Conservation (phyloP, 1,140 invertebrate species). For the Bursaphelenchus mucronatus region DNA sequence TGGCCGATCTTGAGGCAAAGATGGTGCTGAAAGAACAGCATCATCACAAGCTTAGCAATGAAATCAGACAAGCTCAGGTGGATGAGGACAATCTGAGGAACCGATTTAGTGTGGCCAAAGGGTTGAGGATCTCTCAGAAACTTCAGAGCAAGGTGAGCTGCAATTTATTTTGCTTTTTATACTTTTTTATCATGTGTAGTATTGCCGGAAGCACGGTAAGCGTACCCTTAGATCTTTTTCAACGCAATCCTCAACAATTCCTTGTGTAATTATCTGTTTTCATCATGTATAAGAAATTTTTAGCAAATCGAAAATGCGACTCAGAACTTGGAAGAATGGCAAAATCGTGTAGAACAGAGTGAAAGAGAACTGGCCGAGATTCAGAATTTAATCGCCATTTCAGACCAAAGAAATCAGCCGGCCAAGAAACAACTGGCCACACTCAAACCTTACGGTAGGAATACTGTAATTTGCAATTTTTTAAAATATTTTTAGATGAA, state of each 20-base stretch:
- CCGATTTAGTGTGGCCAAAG: constrained; percentile 24
- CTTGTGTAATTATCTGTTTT: neutral
- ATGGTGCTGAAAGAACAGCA: constrained; percentile 14
- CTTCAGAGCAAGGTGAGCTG: constrained; percentile 3
- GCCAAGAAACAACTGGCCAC: constrained; percentile 20
- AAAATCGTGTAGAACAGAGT: constrained; percentile 17
- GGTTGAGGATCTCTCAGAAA: constrained; percentile 14
- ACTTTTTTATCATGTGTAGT: no score
- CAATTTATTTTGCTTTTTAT: no score
- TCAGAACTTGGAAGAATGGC: constrained; percentile 18
- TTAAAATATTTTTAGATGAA: constrained; percentile 24
- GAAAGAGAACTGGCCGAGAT: constrained; percentile 11
- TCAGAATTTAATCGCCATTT: constrained; percentile 18
- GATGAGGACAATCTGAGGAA: constrained; percentile 23
- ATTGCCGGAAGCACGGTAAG: no score
- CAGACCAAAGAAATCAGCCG: constrained; percentile 18
- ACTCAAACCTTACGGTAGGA: constrained; percentile 22
- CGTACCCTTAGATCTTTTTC: no score
- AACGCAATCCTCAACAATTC: neutral
- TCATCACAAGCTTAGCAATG: constrained; percentile 11
- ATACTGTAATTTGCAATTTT: neutral
- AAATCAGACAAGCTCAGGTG: constrained; percentile 14
- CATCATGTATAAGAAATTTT: constrained; percentile 5
- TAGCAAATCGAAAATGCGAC: constrained; percentile 18
- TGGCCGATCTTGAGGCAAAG: constrained; percentile 13